These are phyloP conservation scores for Romanomermis culicivorax DNA, from an alignment of 2,888 invertebrate genomes.

Conservation along the genomic window DNA sequence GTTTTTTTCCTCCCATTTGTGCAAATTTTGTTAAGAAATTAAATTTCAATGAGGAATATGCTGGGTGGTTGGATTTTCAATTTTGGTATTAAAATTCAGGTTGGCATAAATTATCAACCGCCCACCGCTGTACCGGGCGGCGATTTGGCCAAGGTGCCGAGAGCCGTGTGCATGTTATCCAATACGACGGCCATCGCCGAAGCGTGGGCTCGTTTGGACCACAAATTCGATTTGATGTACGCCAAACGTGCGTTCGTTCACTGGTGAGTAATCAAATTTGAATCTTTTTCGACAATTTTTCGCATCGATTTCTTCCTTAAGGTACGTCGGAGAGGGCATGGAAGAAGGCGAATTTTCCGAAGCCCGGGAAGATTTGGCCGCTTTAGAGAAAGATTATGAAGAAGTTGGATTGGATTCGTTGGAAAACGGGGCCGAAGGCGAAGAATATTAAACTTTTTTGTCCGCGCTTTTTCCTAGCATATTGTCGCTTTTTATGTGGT, in stretches of 20 bases:
- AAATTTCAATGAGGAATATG: no score
- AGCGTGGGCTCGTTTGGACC: no score
- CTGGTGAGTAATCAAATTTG: no score
- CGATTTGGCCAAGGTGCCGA: conserved; percentile 47
- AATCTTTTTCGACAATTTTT: no score
- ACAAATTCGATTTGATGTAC: conserved; percentile 57
- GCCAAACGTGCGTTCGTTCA: conserved; percentile 65
- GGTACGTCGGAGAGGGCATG: conserved; percentile 33
- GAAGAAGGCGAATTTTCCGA: conserved; percentile 34
- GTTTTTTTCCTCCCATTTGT: no score
- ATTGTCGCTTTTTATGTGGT: no score
- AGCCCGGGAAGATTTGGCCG: conserved; percentile 31
- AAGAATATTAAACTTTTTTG: conserved; percentile 8
- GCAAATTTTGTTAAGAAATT: no score
- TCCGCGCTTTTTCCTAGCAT: no score
- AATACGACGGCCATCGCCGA: no score
- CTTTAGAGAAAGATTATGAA: conserved; percentile 32
- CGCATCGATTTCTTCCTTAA: no score
- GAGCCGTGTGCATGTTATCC: conserved; percentile 65
- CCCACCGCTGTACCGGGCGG: conserved; percentile 35
- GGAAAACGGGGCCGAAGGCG: conserved; percentile 5
- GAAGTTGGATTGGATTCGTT: conserved; percentile 17
- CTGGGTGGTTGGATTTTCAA: no score
- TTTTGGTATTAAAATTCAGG: conserved; percentile 13
- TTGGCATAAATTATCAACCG: conserved; percentile 37